These are phyloP conservation scores for Tinamus guttatus DNA, from an alignment of 2,113 vertebrate species.

Conservation along the genomic window DNA sequence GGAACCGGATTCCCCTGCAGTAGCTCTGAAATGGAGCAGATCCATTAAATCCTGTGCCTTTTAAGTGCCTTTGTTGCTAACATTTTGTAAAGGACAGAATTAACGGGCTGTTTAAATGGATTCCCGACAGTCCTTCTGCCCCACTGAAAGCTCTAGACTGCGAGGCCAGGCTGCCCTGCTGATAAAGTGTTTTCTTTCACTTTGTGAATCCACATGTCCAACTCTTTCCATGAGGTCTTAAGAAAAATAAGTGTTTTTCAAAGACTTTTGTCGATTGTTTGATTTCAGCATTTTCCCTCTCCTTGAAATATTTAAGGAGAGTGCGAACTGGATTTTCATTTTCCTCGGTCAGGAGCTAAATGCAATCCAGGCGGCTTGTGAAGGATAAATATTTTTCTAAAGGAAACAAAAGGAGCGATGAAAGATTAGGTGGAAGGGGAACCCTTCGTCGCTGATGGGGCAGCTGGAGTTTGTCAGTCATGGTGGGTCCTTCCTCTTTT, in stretches of 20 bases:
- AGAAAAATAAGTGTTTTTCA: not conserved
- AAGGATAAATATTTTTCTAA: conserved; percentile 62
- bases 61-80: conserved; percentile 27
- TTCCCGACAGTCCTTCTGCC: conserved; percentile 31
- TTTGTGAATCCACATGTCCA: not conserved
- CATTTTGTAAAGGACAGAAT: conserved; percentile 38
- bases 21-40: conserved; percentile 9
- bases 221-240: not conserved
- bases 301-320: conserved; percentile 16
- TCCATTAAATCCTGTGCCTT: conserved; percentile 16
- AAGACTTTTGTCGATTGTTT: not conserved
- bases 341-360: conserved; percentile 22
- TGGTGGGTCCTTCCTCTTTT: conserved; percentile 21
- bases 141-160: not conserved
- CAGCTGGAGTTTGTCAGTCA: conserved; percentile 41
- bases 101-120: conserved; percentile 50
- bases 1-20: conserved; percentile 19
- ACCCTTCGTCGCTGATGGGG: not conserved
- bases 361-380: not conserved
- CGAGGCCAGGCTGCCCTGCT: not conserved
- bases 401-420: conserved; percentile 51
- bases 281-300: not conserved
- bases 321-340: conserved; percentile 47
- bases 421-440: conserved; percentile 45
- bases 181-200: conserved; percentile 15